Evolutionary conservation across 2,797 vertebrate species (phyloP).

Genomic region (Melanotaenia parkinsoni): DNA sequence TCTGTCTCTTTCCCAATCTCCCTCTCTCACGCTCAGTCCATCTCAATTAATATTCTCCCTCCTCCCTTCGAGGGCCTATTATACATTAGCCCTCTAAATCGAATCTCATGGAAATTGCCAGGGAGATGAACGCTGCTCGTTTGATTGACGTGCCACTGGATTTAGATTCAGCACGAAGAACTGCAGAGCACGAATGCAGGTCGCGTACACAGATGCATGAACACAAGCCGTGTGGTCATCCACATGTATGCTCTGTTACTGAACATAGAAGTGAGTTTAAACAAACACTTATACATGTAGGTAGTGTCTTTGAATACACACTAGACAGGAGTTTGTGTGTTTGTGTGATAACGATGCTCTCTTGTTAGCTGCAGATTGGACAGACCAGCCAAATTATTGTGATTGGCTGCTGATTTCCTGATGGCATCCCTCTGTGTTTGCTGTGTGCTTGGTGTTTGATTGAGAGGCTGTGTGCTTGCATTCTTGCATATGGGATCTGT

Average conservation of each 20-base stretch:
- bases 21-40: constrained; percentile 62
- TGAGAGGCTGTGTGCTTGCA: constrained; percentile 63
- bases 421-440: constrained; percentile 69
- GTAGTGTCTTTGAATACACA: constrained; percentile 28
- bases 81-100: constrained; percentile 79
- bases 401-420: constrained; percentile 87
- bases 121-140: constrained; percentile 66
- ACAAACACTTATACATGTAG: constrained; percentile 13
- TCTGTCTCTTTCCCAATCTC: constrained; percentile 27
- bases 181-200: constrained; percentile 48
- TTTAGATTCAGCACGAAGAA: constrained; percentile 60
- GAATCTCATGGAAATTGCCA: constrained; percentile 77
- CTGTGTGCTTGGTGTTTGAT: constrained; percentile 55
- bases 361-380: constrained; percentile 65
- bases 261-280: constrained; percentile 25
- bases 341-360: constrained; percentile 52
- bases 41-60: constrained; percentile 80
- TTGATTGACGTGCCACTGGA: constrained; percentile 71
- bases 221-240: constrained; percentile 33
- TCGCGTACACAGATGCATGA: constrained; percentile 24
- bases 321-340: constrained; percentile 3
- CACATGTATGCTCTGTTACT: constrained; percentile 1
- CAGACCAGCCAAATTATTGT: constrained; percentile 85
- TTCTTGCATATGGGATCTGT: constrained; percentile 73
- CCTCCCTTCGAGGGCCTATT: constrained; percentile 74